Evolutionary conservation across 23 tunicate genomes (phyloP), one percentile per base, ranked within the genome.

Genomic region (Pegea sp.): DNA sequence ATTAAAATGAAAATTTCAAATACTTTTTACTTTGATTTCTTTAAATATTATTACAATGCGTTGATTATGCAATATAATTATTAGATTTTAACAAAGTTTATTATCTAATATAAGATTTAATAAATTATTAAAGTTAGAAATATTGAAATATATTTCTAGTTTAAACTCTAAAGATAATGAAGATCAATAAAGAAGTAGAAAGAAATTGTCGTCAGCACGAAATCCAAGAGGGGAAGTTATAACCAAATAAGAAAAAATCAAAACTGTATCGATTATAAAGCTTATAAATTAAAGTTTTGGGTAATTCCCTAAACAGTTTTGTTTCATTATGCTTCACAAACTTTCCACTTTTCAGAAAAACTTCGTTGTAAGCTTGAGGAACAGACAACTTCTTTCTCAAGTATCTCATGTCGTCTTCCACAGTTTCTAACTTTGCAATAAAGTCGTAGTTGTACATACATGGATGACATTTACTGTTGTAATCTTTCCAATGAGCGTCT

Each of bases 351-450:
- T 16, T 16, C 46, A 38, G 16, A 16, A 38, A 38, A 38, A 38
- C 46, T 16, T 38, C 46, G 13, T 11, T 38, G 46, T 38, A 38
- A 16, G 46, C 16, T 38, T 38, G 13, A 16, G 46, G 46, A 8
- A 38, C 46, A 16, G 11, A 8, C 46, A 38, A 38, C 46, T 38
- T 62, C 22, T 54, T 22, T 5, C 25, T 57, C 13, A 62, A 55
- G 34, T 53, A 55, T 4, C 26, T 20, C 64, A 54, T 62, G 32
- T 62, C 67, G 7, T 62, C 26, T 16, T 22, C n/a, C 22, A 62
- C 18, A n/a, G 67, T 53, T 22, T 62, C 67, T 4, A 62, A 13
- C 22, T 62, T 62, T 7, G 28, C 64, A 53, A 62, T 62, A 22
- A 54, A 53, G 65, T 62, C 67, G 33, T 62, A 62, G 24, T 56